Evolutionary conservation across 2,113 vertebrate genomes (phyloP).

Genomic region (Megaceryle maxima): DNA sequence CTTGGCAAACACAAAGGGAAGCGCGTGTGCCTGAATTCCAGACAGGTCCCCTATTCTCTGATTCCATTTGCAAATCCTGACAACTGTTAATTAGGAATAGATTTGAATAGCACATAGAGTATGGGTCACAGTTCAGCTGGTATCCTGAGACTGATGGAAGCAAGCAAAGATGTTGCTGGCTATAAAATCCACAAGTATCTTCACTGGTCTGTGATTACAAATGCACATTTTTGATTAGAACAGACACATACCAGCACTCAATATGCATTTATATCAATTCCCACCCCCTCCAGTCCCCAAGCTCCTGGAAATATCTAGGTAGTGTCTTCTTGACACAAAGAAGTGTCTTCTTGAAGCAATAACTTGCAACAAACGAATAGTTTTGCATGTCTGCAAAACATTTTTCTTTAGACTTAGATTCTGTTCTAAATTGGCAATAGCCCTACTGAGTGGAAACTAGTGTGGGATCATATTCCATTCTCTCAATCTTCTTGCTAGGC

Average conservation of each 20-base stretch:
- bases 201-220: not conserved
- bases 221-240: not conserved
- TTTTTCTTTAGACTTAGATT: not conserved
- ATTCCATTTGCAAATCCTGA: not conserved
- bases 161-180: not conserved
- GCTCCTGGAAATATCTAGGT: not conserved
- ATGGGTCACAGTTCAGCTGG: not conserved
- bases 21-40: not conserved
- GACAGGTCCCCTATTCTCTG: not conserved
- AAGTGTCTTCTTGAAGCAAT: not conserved
- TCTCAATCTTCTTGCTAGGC: not conserved
- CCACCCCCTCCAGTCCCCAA: fast-evolving
- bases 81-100: not conserved
- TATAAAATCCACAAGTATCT: not conserved
- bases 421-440: not conserved
- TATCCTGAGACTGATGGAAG: not conserved
- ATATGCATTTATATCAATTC: not conserved
- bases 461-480: not conserved
- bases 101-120: not conserved
- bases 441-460: not conserved
- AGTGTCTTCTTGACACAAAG: not conserved
- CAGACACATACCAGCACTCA: not conserved
- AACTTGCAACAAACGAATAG: not conserved
- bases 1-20: constrained; percentile 38
- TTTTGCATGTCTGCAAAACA: not conserved